Evolutionary conservation across 2,888 invertebrate genomes (phyloP).

Genomic region (Phragmatobia fuliginosa): DNA sequence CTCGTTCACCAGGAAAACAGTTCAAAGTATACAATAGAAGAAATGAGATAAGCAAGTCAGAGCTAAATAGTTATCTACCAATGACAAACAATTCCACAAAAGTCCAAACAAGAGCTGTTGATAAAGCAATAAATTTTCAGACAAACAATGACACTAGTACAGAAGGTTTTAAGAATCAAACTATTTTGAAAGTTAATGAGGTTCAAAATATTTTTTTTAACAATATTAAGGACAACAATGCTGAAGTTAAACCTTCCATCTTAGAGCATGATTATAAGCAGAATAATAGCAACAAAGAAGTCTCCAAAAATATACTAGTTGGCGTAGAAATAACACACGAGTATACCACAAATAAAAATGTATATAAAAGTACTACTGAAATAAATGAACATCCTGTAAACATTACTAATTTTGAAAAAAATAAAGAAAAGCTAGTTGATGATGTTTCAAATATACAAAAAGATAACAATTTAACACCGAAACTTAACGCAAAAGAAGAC

Average conservation of each 20-base stretch:
- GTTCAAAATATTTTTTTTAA: no score
- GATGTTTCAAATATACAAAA: background rate
- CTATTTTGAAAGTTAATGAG: background rate
- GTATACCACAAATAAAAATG: background rate
- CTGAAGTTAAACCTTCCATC: background rate
- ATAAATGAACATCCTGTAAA: background rate
- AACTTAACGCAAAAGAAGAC: background rate
- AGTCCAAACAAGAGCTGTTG: background rate
- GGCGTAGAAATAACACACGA: no score
- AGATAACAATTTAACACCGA: background rate
- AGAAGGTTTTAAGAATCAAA: background rate
- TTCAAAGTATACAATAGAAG: background rate
- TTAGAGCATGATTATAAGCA: background rate
- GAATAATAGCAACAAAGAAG: background rate
- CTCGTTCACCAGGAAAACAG: background rate
- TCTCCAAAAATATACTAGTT: background rate
- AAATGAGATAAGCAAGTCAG: background rate
- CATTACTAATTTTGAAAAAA: background rate
- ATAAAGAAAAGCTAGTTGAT: background rate
- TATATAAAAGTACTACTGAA: background rate
- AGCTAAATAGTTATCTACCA: background rate
- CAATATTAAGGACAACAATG: background rate
- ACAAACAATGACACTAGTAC: background rate
- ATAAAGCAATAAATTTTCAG: background rate
- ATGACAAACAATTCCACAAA: background rate